Conservation (phyloP, 1,140 invertebrate genomes). For the Sipha flava region DNA sequence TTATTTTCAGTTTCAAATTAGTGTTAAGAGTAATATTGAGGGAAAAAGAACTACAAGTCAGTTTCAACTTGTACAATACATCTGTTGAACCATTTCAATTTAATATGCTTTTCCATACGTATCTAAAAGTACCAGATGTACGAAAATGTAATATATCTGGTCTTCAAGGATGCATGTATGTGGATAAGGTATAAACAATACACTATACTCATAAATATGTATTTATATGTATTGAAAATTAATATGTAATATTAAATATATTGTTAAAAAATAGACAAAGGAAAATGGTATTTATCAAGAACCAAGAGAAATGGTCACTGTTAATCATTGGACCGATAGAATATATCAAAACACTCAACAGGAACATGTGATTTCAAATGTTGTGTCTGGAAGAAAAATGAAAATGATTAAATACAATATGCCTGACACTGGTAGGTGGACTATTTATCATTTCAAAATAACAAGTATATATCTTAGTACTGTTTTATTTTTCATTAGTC, state of each 20-base stretch:
- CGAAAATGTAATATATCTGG: slow-evolving; percentile 81
- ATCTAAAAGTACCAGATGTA: slow-evolving; percentile 91
- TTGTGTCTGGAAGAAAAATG: slow-evolving; percentile 83
- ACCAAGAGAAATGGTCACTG: slow-evolving; percentile 75
- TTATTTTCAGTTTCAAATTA: slow-evolving; percentile 58
- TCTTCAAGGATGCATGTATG: slow-evolving; percentile 80
- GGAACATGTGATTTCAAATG: slow-evolving; percentile 86
- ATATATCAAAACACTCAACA: slow-evolving; percentile 87
- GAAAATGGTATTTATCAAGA: slow-evolving; percentile 76
- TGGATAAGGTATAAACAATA: slow-evolving; percentile 70
- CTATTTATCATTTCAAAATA: background rate
- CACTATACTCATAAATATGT: background rate
- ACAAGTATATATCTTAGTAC: background rate
- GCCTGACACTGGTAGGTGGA: slow-evolving; percentile 65
- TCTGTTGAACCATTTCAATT: slow-evolving; percentile 76
- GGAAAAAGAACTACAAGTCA: slow-evolving; percentile 85
- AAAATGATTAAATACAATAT: slow-evolving; percentile 88
- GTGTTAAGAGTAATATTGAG: slow-evolving; percentile 79
- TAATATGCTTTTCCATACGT: slow-evolving; percentile 86
- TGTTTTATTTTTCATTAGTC: slow-evolving; percentile 50
- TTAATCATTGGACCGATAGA: slow-evolving; percentile 84
- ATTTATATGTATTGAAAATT: background rate
- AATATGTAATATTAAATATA: background rate
- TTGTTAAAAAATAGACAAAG: slow-evolving; percentile 52
- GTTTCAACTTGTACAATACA: slow-evolving; percentile 83